These are phyloP conservation scores for Ammodytes marinus DNA, from an alignment of 2,113 vertebrate species.

Conservation along the genomic window DNA sequence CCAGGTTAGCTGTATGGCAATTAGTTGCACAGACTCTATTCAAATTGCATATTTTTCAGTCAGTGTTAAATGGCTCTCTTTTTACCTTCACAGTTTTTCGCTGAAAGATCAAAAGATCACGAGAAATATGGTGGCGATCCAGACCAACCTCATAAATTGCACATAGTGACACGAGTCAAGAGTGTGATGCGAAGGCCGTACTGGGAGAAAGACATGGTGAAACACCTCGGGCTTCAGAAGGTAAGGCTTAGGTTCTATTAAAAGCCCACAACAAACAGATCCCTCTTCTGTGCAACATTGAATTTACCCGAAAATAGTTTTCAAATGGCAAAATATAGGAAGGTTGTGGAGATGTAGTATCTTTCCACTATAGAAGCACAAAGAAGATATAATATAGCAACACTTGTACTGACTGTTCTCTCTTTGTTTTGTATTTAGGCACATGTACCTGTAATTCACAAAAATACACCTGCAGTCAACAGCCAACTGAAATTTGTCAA, in stretches of 20 bases:
- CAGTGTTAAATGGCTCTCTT: not conserved
- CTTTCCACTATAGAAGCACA: not conserved
- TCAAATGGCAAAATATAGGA: too few species aligned
- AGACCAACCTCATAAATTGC: constrained; percentile 94
- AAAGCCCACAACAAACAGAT: not conserved
- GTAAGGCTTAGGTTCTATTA: constrained; percentile 70
- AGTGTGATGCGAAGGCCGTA: constrained; percentile 89
- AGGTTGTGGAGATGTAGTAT: not conserved
- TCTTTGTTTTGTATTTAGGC: constrained; percentile 77
- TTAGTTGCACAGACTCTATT: not conserved
- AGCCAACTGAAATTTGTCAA: constrained; percentile 91
- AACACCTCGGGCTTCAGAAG: constrained; percentile 89
- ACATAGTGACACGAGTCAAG: constrained; percentile 91
- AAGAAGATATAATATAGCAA: not conserved
- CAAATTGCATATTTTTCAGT: not conserved
- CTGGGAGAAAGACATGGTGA: constrained; percentile 94
- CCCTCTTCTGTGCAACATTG: too few species aligned
- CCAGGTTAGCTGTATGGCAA: not conserved
- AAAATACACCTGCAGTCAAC: constrained; percentile 95
- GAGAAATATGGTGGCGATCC: constrained; percentile 94
- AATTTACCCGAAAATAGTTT: not conserved
- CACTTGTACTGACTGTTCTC: not conserved
- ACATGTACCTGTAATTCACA: constrained; percentile 90
- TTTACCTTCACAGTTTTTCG: constrained; percentile 86
- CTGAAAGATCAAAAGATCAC: constrained; percentile 89